Conservation (phyloP, 2,113 vertebrate genomes). For the Struthio camelus region DNA sequence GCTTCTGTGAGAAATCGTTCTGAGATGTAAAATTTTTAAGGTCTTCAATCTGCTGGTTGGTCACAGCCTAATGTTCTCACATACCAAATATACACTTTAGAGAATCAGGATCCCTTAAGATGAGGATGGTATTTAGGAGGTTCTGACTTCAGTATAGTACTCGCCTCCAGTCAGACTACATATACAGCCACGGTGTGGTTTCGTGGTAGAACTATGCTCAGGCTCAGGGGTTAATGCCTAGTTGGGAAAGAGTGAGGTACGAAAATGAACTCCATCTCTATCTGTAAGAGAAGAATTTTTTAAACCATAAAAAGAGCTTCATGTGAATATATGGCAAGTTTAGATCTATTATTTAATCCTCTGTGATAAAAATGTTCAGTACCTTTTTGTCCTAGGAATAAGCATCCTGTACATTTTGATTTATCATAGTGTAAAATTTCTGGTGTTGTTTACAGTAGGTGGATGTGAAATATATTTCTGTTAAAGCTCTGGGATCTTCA, state of each 20-base stretch:
- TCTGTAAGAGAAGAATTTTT: not conserved
- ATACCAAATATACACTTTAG: not conserved
- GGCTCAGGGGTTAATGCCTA: not conserved
- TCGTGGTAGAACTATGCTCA: too few species aligned
- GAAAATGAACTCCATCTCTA: not conserved
- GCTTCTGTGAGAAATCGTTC: not conserved
- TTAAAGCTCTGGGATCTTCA: not conserved
- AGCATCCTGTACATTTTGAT: not conserved
- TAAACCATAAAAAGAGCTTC: not conserved
- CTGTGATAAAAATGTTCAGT: not conserved
- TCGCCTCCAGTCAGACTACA: not conserved
- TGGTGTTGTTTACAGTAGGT: not conserved
- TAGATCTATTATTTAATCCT: not conserved
- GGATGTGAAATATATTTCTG: not conserved
- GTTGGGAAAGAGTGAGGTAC: not conserved
- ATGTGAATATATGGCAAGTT: not conserved
- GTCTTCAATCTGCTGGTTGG: not conserved
- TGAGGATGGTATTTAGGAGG: not conserved
- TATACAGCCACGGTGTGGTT: too few species aligned
- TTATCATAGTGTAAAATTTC: not conserved
- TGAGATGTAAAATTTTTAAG: not conserved
- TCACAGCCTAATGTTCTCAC: not conserved
- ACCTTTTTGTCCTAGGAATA: not conserved
- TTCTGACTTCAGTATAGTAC: not conserved
- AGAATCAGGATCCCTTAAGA: not conserved